phyloP scores from a whole-genome alignment of 2,888 invertebrate genomes.

The Meandrusa payeni region DNA sequence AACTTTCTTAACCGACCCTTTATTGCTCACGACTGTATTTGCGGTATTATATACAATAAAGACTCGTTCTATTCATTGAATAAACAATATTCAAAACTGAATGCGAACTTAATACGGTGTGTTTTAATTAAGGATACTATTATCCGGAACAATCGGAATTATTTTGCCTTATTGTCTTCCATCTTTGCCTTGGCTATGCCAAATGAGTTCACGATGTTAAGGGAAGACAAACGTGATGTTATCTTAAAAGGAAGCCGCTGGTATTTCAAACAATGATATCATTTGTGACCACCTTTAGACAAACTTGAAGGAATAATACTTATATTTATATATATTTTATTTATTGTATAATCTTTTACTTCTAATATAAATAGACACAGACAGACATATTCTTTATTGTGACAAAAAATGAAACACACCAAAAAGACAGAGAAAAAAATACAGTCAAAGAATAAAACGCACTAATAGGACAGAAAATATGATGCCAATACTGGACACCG shows the following conservation, averaged over 20 bases:
- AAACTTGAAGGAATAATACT: slow-evolving; percentile 9
- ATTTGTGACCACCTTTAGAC: slow-evolving; percentile 14
- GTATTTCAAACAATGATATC: slow-evolving; percentile 24
- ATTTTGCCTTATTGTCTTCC: slow-evolving; percentile 24
- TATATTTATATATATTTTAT: too few relatives aligned
- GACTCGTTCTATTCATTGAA: slow-evolving; percentile 11
- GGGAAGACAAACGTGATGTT: slow-evolving; percentile 20
- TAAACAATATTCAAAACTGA: slow-evolving; percentile 16
- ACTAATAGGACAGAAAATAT: too few relatives aligned
- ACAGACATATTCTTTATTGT: too few relatives aligned
- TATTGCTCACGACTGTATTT: too few relatives aligned
- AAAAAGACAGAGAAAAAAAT: too few relatives aligned
- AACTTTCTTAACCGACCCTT: too few relatives aligned
- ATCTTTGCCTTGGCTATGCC: slow-evolving; percentile 16
- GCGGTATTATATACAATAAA: too few relatives aligned
- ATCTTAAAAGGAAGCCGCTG: slow-evolving; percentile 23
- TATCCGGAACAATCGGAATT: slow-evolving; percentile 18
- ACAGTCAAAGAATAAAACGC: too few relatives aligned
- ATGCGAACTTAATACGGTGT: slow-evolving; percentile 20
- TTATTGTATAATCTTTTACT: too few relatives aligned
- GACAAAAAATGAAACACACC: too few relatives aligned
- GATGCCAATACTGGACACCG: too few relatives aligned
- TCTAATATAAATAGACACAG: too few relatives aligned
- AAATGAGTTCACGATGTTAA: slow-evolving; percentile 22
- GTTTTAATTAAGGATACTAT: slow-evolving; percentile 22